Percentiles rank a stretch among this genome's conserved stretches.
phyloP scores from a whole-genome alignment of 64 coral and sea anemone genomes.

The Platygyra sinensis region DNA sequence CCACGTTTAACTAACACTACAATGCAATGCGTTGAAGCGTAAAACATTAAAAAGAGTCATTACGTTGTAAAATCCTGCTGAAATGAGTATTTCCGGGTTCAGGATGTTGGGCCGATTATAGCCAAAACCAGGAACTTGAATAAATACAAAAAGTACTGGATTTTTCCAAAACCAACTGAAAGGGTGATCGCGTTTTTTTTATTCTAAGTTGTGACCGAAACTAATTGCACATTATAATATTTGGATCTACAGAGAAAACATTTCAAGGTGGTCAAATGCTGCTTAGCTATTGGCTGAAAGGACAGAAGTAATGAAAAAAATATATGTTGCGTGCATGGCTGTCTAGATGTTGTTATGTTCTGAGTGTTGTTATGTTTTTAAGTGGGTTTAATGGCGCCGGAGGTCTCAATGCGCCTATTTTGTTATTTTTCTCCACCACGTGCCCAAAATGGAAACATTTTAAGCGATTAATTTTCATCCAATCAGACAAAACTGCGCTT shows the following conservation, averaged over 20 bases:
- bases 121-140: not conserved
- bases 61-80: not conserved
- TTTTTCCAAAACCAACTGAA: not conserved
- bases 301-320: conserved; percentile 18
- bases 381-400: not conserved
- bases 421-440: conserved; percentile 22
- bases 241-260: not conserved
- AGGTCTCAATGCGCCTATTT: not conserved
- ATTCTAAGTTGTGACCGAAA: not conserved
- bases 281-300: not conserved
- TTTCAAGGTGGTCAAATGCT: not conserved
- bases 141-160: not conserved
- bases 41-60: too few species aligned
- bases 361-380: conserved; percentile 34
- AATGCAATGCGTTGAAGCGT: not conserved
- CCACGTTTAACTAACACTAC: not conserved
- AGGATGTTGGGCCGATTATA: not conserved
- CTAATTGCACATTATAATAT: not conserved
- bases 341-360: not conserved
- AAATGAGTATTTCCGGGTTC: not conserved
- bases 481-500: not conserved
- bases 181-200: not conserved
- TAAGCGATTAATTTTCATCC: not conserved
- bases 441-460: conserved; percentile 10
- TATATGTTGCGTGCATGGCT: conserved; percentile 11